Conservation (phyloP, 2,888 invertebrate species). For the Melipona bicolor region DNA sequence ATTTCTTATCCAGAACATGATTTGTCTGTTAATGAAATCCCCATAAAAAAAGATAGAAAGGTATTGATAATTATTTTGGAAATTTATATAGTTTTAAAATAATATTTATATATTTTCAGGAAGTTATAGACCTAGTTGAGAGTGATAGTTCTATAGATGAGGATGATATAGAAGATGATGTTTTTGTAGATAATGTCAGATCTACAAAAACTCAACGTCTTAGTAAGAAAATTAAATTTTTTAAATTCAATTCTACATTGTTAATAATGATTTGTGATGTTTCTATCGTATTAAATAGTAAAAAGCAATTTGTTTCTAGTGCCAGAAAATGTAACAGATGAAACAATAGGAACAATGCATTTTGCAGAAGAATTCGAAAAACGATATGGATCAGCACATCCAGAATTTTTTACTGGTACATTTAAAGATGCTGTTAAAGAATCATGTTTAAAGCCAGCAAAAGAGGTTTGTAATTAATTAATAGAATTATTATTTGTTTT, state of each 20-base stretch:
- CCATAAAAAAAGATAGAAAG: conserved; percentile 76
- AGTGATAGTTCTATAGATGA: conserved; percentile 92
- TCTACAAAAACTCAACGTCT: conserved; percentile 90
- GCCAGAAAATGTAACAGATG: conserved; percentile 94
- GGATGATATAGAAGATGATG: conserved; percentile 95
- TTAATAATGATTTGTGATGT: not conserved
- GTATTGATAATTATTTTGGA: conserved; percentile 35
- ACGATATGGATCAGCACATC: conserved; percentile 94
- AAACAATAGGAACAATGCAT: conserved; percentile 93
- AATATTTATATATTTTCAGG: conserved; percentile 80
- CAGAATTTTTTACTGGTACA: conserved; percentile 95
- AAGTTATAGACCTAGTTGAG: conserved; percentile 89
- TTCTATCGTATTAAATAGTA: not conserved
- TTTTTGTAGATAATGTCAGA: conserved; percentile 90
- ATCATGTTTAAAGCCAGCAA: conserved; percentile 94
- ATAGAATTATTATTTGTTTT: not conserved
- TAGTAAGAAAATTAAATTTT: conserved; percentile 86
- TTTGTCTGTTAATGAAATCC: conserved; percentile 77
- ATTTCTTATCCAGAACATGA: conserved; percentile 85
- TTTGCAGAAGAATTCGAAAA: conserved; percentile 94
- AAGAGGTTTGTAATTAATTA: conserved; percentile 87
- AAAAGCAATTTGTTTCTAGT: conserved; percentile 86
- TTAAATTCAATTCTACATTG: not conserved
- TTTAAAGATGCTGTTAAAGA: conserved; percentile 96
- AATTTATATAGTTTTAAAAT: conserved; percentile 3